Evolutionary conservation across 1,140 invertebrate genomes (phyloP).

Genomic region (Glossosoma conforme): DNA sequence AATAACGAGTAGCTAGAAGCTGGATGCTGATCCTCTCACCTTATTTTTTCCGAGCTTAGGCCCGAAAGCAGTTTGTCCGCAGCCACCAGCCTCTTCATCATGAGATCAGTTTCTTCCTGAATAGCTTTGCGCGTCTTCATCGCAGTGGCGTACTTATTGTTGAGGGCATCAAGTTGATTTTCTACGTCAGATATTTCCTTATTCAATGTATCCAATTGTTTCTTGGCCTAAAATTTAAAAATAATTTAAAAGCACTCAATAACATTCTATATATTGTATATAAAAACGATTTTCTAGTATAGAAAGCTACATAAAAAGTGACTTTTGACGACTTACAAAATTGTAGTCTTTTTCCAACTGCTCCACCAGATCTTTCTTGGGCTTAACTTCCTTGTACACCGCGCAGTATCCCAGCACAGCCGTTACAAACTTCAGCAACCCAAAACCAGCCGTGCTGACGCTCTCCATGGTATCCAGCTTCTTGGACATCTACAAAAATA

Average conservation of each 20-base stretch:
- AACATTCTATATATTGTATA: slow-evolving; percentile 1
- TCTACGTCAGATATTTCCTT: slow-evolving; percentile 70
- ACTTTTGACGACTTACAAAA: slow-evolving; percentile 14
- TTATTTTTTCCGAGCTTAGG: slow-evolving; percentile 71
- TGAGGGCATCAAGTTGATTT: slow-evolving; percentile 61
- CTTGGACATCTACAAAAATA: slow-evolving; percentile 43
- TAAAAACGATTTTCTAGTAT: slow-evolving; percentile 6
- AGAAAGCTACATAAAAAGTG: too few species aligned
- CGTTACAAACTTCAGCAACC: slow-evolving; percentile 77
- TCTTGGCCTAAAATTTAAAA: slow-evolving; percentile 47
- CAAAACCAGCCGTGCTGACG: slow-evolving; percentile 76
- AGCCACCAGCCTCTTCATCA: slow-evolving; percentile 72
- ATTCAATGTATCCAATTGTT: slow-evolving; percentile 70
- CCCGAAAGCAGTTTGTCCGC: slow-evolving; percentile 81
- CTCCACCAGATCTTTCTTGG: slow-evolving; percentile 79
- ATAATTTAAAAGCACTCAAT: neutral
- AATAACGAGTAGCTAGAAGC: too few species aligned
- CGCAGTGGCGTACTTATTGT: slow-evolving; percentile 69
- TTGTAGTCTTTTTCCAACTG: slow-evolving; percentile 62
- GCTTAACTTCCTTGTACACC: slow-evolving; percentile 80
- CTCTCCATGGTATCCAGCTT: slow-evolving; percentile 71
- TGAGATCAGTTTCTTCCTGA: slow-evolving; percentile 78
- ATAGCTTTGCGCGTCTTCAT: slow-evolving; percentile 68
- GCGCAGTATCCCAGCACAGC: slow-evolving; percentile 82
- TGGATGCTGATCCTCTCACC: slow-evolving; percentile 36